Evolutionary conservation across 2,888 invertebrate genomes (phyloP), one percentile per base, ranked within the genome.

Genomic region (Drosophila acutilabella): DNA sequence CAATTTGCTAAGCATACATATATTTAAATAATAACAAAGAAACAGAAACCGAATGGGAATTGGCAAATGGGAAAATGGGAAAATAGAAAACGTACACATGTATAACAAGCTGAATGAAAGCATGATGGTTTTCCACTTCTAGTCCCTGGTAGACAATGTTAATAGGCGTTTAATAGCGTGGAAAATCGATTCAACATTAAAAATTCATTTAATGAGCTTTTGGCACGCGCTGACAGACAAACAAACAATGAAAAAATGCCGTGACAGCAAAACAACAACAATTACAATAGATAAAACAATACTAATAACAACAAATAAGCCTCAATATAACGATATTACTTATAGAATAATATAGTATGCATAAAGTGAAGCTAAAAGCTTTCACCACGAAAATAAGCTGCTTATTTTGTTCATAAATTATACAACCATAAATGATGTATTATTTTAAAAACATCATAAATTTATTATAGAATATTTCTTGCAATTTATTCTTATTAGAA

Each of bases 121-220:
- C 20, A 30, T 42, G 52, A 56, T 30, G 47, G 38, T 3, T 30
- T 38, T 8, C 30, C 30, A 30, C 30, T 30, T 30, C 30, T 14
- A 51, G 40, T 30, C 20, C 23, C 33, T 33, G 60, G 62, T 45
- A 65, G 56, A 80, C 73, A 66, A 68, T 69, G 68, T 66, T 59
- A 69, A 45, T 65, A 56, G 45, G 56, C 64, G 64, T 68, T 59
- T 73, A 84, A 80, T 79, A 79, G 67, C 52, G 68, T 64, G 71
- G 77, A 82, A 84, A 81, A 83, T 83, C 79, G 79, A 82, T 83
- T 82, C 56, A 56, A 64, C 68, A 82, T 80, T 71, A 56, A 71
- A 78, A 77, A 70, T 40, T 45, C 51, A 57, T 66, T 59, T 78
- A 78, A 84, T 84, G 76, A 66, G 57, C 45, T 51, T 57, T 81